These are phyloP conservation scores for Laupala kohalensis DNA, from an alignment of 1,140 invertebrate species.

Conservation along the genomic window DNA sequence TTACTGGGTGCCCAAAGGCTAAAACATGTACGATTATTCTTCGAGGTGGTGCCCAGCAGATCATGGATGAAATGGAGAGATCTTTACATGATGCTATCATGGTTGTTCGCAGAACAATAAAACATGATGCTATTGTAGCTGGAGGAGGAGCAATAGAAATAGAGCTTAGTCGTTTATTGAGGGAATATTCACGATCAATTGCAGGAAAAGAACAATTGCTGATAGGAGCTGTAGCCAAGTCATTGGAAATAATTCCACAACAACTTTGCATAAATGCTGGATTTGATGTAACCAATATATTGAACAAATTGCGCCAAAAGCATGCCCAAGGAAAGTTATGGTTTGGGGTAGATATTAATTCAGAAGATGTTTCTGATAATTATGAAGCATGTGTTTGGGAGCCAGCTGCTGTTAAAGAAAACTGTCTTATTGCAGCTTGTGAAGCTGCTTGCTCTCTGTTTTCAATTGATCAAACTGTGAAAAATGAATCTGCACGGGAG, in stretches of 20 bases:
- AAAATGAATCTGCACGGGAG: constrained; percentile 61
- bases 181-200: constrained; percentile 82
- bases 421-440: constrained; percentile 87
- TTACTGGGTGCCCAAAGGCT: constrained; percentile 80
- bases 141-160: constrained; percentile 98
- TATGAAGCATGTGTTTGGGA: constrained; percentile 93
- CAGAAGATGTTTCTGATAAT: constrained; percentile 91
- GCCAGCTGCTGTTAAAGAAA: constrained; percentile 93
- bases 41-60: constrained; percentile 95
- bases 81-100: constrained; percentile 99
- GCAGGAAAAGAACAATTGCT: constrained; percentile 94
- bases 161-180: constrained; percentile 84
- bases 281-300: constrained; percentile 93
- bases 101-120: constrained; percentile 94
- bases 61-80: constrained; percentile 96
- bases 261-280: constrained; percentile 98
- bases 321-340: constrained; percentile 70
- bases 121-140: constrained; percentile 82
- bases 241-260: constrained; percentile 89
- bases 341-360: constrained; percentile 91
- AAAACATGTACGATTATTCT: constrained; percentile 93
- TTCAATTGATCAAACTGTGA: constrained; percentile 97
- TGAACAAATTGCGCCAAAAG: constrained; percentile 93
- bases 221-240: constrained; percentile 84
- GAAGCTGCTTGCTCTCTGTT: constrained; percentile 93